Percentiles rank a stretch among this genome's conserved stretches.
Evolutionary conservation across 2,113 vertebrate genomes (phyloP).

Genomic region (Ptilorrhoa leucosticta): DNA sequence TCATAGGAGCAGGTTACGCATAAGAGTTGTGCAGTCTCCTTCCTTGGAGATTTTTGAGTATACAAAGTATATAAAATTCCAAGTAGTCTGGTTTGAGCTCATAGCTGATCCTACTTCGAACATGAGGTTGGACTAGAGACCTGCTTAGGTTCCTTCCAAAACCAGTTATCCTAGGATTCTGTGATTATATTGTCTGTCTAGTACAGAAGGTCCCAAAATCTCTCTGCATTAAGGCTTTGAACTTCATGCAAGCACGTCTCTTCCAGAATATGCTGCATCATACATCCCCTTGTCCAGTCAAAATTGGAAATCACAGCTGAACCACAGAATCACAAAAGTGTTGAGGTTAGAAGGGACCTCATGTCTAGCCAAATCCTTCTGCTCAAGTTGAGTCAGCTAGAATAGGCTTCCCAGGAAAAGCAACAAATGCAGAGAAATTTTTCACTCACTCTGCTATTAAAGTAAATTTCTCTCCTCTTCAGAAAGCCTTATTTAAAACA

Average conservation of each 20-base stretch:
- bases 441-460: not conserved
- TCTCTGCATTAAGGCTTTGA: not conserved
- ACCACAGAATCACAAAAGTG: not conserved
- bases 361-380: not conserved
- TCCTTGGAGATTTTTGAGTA: not conserved
- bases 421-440: not conserved
- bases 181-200: not conserved
- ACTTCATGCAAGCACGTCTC: not conserved
- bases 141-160: not conserved
- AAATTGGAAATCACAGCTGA: not conserved
- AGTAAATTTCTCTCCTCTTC: not conserved
- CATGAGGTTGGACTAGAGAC: not conserved
- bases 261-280: not conserved
- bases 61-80: not conserved
- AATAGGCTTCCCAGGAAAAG: not conserved
- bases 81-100: not conserved
- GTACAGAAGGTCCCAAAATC: not conserved
- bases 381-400: not conserved
- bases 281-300: not conserved
- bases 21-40: not conserved
- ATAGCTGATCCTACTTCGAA: not conserved
- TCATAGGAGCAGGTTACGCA: not conserved
- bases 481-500: not conserved
- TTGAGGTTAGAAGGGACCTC: not conserved
- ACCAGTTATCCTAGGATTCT: not conserved